Evolutionary conservation across 2,888 invertebrate genomes (phyloP).

Genomic region (Electrophaes corylata): DNA sequence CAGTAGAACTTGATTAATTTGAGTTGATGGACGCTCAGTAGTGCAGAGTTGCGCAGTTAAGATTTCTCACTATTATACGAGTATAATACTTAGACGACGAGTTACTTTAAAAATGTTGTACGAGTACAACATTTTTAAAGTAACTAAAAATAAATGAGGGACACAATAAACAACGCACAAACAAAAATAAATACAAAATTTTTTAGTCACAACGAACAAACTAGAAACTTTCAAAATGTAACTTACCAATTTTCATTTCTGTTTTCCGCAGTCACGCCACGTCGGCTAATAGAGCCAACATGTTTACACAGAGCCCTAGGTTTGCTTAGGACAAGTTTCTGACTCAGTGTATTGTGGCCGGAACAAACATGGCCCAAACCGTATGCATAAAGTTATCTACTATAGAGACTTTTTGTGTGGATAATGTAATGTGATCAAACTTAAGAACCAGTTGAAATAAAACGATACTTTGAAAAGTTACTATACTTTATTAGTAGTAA

Average conservation of each 20-base stretch:
- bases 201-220: background rate
- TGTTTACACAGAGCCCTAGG: constrained; percentile 8
- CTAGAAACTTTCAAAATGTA: background rate
- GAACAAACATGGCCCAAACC: constrained; percentile 17
- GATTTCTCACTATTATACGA: no score
- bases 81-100: no score
- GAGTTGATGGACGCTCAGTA: no score
- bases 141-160: no score
- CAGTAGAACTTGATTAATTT: no score
- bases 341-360: constrained; percentile 24
- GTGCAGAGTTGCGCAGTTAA: no score
- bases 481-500: no score
- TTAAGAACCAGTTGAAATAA: background rate
- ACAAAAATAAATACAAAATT: no score
- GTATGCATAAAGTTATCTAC: constrained; percentile 15
- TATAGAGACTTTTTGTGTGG: background rate
- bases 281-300: background rate
- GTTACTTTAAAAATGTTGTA: no score
- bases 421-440: background rate
- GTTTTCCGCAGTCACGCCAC: background rate
- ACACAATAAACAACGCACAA: background rate
- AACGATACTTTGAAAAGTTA: background rate
- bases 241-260: constrained; percentile 2
- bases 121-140: no score
- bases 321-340: constrained; percentile 30